These are phyloP conservation scores for Gymnothorax javanicus DNA, from an alignment of 2,797 vertebrate genomes.

Conservation along the genomic window DNA sequence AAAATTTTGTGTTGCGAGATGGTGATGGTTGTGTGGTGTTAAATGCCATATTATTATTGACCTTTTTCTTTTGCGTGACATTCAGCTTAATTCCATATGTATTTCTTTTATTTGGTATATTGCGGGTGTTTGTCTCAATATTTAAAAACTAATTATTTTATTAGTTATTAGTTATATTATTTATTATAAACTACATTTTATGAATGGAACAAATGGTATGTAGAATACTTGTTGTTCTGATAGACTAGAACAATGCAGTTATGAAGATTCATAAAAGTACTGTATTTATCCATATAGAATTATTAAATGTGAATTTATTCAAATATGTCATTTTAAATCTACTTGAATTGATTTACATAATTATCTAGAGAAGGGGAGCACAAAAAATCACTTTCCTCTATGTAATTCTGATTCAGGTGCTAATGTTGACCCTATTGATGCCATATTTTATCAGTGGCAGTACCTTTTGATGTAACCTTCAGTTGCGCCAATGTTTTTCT, in stretches of 20 bases:
- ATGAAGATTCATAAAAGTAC: not conserved
- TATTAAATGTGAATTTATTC: not conserved
- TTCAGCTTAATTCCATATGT: not conserved
- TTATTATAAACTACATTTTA: too few species aligned
- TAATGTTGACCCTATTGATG: not conserved
- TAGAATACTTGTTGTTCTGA: not conserved
- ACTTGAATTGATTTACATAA: not conserved
- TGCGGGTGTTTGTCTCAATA: not conserved
- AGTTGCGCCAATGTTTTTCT: not conserved
- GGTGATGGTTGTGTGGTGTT: not conserved
- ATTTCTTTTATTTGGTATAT: not conserved
- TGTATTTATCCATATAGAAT: constrained; percentile 1
- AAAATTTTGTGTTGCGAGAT: not conserved
- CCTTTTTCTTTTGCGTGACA: not conserved
- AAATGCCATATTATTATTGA: not conserved
- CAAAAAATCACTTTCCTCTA: not conserved
- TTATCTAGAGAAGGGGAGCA: not conserved
- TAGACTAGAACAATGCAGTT: not conserved
- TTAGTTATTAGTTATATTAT: not conserved
- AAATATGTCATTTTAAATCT: not conserved
- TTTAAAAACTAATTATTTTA: not conserved
- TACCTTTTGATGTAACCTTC: not conserved
- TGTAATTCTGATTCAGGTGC: not conserved
- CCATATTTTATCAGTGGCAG: not conserved
- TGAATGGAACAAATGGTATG: too few species aligned